phyloP scores from a whole-genome alignment of 2,797 vertebrate genomes.

The Propithecus deckenii region DNA sequence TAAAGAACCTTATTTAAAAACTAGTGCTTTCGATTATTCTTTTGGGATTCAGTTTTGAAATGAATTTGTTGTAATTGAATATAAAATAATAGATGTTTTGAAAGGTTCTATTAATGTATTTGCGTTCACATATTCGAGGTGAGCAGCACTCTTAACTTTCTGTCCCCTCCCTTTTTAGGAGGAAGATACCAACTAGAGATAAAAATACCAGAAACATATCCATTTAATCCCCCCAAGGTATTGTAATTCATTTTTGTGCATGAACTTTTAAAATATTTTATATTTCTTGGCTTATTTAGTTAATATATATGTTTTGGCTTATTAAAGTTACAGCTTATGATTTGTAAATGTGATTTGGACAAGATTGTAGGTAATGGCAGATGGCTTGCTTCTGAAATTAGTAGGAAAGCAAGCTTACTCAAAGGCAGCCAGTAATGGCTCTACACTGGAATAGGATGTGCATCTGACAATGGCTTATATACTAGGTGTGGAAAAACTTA shows the following conservation, averaged over 20 bases:
- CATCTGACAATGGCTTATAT: neutral
- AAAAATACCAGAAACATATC: conserved; percentile 99
- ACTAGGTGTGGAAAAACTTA: conserved; percentile 1
- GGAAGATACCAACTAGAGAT: conserved; percentile 99
- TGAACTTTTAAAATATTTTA: conserved; percentile 56
- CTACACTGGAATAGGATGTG: neutral
- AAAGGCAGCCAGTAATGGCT: neutral
- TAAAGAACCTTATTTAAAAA: neutral
- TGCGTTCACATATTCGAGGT: conserved; percentile 43
- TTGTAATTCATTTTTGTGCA: conserved; percentile 73
- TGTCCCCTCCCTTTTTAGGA: conserved; percentile 87
- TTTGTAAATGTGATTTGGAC: conserved; percentile 30
- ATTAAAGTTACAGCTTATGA: conserved; percentile 26
- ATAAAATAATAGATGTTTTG: conserved; percentile 53
- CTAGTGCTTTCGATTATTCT: neutral
- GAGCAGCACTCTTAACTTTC: conserved; percentile 58
- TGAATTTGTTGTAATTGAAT: conserved; percentile 36
- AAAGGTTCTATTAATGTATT: conserved; percentile 14
- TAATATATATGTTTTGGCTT: conserved; percentile 30
- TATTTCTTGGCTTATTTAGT: conserved; percentile 26
- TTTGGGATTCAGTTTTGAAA: conserved; percentile 27
- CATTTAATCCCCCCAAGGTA: conserved; percentile 99
- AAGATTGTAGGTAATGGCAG: conserved; percentile 30
- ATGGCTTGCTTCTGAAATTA: conserved; percentile 44
- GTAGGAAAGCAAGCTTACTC: conserved; percentile 27